Evolutionary conservation across 2,797 vertebrate genomes (phyloP), one percentile per base, ranked within the genome.

Genomic region (Coendou prehensilis): DNA sequence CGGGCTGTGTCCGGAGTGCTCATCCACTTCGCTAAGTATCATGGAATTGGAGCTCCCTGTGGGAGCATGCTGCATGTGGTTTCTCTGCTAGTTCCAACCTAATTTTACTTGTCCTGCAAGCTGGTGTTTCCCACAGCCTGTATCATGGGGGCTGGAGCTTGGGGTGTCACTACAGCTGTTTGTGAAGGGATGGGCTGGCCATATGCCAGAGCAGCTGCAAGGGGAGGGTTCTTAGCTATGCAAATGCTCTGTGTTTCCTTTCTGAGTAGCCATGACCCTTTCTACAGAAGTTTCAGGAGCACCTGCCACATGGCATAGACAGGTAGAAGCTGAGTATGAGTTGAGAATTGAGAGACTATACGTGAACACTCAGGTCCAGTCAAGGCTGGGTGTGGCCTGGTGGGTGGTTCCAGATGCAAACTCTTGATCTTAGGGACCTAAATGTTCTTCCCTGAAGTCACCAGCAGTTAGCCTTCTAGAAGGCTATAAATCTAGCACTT

Each of bases 111-210:
- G 76, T 96, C 73, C 73, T 91, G 28, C 1, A 3, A 89, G 80
- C 92, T 80, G 78, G 69, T 97, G 78, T 96, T 73, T 93, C 47
- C 75, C 9, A 75, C 9, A 63, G 63, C 64, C 26, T 64, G 15
- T 50, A 41, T 92, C 81, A 71, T 30, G 56, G 81, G 33, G 73
- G 45, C 26, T 93, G 88, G 14, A 87, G 33, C 26, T 84, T 30
- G n/a, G 28, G 33, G 5, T 47, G 23, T 95, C 41, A 33, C 37
- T 54, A 33, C 67, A 33, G 92, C 88, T 87, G 56, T 80, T 54
- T 91, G 50, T 69, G 73, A 88, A 78, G 63, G 52, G 57, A 41
- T 41, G 30, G 79, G 80, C 50, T 93, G 59, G 57, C 45, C 9
- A 2, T 6, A 47, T 41, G 50, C 45, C 81, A 76, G 33, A 45